These are phyloP conservation scores for Mobula hypostoma DNA, from an alignment of 2,113 vertebrate genomes.

Conservation along the genomic window DNA sequence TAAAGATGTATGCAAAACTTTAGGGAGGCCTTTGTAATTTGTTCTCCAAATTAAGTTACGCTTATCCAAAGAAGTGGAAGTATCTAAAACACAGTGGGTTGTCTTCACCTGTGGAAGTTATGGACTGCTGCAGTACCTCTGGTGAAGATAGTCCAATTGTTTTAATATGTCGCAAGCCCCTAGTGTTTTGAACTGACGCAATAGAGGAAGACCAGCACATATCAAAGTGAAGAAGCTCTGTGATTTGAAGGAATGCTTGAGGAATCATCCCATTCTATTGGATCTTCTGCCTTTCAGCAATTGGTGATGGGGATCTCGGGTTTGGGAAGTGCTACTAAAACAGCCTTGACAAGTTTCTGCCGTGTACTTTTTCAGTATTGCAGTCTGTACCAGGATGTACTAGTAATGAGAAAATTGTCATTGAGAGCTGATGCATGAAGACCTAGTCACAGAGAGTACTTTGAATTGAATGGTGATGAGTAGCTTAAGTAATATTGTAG, in stretches of 20 bases:
- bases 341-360: not conserved
- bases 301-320: not conserved
- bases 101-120: not conserved
- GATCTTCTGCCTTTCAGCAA: not conserved
- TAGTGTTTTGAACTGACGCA: too few relatives aligned
- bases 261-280: too few relatives aligned
- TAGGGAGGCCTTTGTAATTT: not conserved
- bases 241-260: not conserved
- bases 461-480: not conserved
- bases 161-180: too few relatives aligned
- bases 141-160: not conserved
- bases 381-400: not conserved
- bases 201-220: too few relatives aligned
- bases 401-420: not conserved
- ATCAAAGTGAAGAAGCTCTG: not conserved
- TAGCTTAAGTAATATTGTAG: not conserved
- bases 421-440: not conserved
- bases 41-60: not conserved
- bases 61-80: not conserved
- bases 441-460: not conserved
- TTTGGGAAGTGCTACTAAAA: not conserved
- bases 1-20: not conserved
- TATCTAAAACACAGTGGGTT: not conserved
- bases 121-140: not conserved
- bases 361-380: too few relatives aligned